Base-by-base conservation (phyloP, 2,797 vertebrate species). In the Tenualosa thibaudeaui region DNA sequence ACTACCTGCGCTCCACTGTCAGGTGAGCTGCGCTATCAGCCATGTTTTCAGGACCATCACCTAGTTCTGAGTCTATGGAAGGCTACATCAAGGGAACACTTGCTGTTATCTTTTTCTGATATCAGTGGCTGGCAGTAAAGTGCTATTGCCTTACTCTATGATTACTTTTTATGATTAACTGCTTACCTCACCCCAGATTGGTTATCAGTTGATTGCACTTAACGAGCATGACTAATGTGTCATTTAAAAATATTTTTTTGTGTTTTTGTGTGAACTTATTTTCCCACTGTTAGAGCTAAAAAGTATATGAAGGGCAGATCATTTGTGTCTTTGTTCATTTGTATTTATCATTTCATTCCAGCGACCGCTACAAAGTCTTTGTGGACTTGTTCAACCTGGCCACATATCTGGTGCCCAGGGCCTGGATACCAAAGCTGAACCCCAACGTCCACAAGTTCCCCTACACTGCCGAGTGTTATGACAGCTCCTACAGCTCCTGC, bases 361-460 rank as follows among this genome's bases (percentile, higher is more conserved):
- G 98, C 88, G 98, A 99, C 90, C 97, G 98, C 86, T 99, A 99
- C 95, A 99, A 99, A 89, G 98, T 99, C 31, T 99, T 99, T 85
- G 97, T 99, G 92, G 98, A 99, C 91, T 95, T 99, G 89, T 99
- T 99, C 94, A 99, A 99, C 92, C 95, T 99, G 91, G 98, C 98
- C 22, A 98, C 96, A 0, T 99, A 96, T 91, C 93, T 99, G 91
- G 94, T 99, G 82, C 98, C 98, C 75, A 95, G 97, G 82, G 90
- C 95, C 87, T 99, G 98, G 98, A 93, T 99, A 85, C 98, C 98
- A 62, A 98, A 97, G 92, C 94, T 99, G 92, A 97, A 98, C 84
- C 97, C 98, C 82, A 96, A 83, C 37, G 86, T 98, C 60, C 97
- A 99, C 51, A 98, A 96, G 81, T 99, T 99, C 89, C 94, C 96